These are phyloP conservation scores for Lordiphosa collinella DNA, from an alignment of 1,140 invertebrate species.

Conservation along the genomic window DNA sequence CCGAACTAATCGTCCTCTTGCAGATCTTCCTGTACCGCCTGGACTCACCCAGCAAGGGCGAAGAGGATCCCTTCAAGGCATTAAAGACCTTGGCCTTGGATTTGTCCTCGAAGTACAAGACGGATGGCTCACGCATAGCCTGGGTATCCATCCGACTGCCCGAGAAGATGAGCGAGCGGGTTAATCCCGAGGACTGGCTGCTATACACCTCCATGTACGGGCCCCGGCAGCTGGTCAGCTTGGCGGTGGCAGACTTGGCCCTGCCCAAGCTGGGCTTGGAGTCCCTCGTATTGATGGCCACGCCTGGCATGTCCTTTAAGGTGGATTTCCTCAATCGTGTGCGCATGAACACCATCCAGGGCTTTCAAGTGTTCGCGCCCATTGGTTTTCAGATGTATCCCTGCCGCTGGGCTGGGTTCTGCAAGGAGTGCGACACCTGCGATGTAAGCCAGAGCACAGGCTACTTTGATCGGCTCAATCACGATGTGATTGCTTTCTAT, in stretches of 20 bases:
- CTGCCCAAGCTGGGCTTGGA: conserved; percentile 86
- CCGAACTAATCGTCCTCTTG: no score
- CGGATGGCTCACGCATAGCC: conserved; percentile 85
- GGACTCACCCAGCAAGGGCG: conserved; percentile 84
- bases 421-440: conserved; percentile 82
- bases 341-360: conserved; percentile 91
- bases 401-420: conserved; percentile 81
- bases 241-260: conserved; percentile 87
- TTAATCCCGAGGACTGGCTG: conserved; percentile 53
- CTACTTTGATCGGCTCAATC: conserved; percentile 88
- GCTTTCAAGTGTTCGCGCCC: conserved; percentile 90
- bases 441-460: conserved; percentile 89
- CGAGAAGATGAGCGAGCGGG: conserved; percentile 42
- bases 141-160: conserved; percentile 86
- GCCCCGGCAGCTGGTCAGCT: conserved; percentile 81
- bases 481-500: conserved; percentile 90
- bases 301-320: conserved; percentile 85
- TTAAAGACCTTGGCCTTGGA: conserved; percentile 84
- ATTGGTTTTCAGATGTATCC: conserved; percentile 89
- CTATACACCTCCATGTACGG: conserved; percentile 66
- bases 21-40: conserved; percentile 83
- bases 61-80: conserved; percentile 83
- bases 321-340: conserved; percentile 92
- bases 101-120: conserved; percentile 85
- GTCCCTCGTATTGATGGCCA: conserved; percentile 85